Conservation (phyloP, 1,140 invertebrate species). For the Theocolax elegans region DNA sequence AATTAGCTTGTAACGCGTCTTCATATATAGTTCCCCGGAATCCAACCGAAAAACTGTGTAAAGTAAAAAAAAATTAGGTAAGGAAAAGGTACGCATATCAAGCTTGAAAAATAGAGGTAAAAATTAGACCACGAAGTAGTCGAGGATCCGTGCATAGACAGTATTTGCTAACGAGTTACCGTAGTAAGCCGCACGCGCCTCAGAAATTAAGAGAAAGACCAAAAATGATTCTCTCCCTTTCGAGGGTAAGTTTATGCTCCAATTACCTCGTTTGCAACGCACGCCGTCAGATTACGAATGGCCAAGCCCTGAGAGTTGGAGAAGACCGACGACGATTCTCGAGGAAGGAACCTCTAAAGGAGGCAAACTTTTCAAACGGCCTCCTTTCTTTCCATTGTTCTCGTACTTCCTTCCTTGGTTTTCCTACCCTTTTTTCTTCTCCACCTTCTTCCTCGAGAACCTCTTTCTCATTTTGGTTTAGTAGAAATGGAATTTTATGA, state of each 20-base stretch:
- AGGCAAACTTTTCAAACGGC: slow-evolving; percentile 6
- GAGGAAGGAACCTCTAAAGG: background rate
- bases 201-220: slow-evolving; percentile 39
- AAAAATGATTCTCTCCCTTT: slow-evolving; percentile 22
- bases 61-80: too few relatives aligned
- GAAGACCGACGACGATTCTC: background rate
- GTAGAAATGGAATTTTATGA: too few relatives aligned
- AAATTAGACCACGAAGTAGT: background rate
- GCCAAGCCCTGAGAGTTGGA: background rate
- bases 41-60: too few relatives aligned
- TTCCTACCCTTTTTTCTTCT: background rate
- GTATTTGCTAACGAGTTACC: slow-evolving; percentile 50
- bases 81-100: too few relatives aligned
- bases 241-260: slow-evolving; percentile 51
- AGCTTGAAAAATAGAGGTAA: background rate
- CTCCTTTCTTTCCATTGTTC: too few relatives aligned
- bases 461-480: too few relatives aligned
- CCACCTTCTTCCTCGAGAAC: background rate
- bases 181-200: slow-evolving; percentile 37
- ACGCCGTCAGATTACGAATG: background rate
- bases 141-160: slow-evolving; percentile 49
- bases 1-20: too few relatives aligned
- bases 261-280: slow-evolving; percentile 54
- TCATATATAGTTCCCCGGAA: too few relatives aligned
- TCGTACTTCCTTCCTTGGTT: background rate